Conservation (phyloP, 1,140 invertebrate genomes). For the Drosophila quadrilineata region DNA sequence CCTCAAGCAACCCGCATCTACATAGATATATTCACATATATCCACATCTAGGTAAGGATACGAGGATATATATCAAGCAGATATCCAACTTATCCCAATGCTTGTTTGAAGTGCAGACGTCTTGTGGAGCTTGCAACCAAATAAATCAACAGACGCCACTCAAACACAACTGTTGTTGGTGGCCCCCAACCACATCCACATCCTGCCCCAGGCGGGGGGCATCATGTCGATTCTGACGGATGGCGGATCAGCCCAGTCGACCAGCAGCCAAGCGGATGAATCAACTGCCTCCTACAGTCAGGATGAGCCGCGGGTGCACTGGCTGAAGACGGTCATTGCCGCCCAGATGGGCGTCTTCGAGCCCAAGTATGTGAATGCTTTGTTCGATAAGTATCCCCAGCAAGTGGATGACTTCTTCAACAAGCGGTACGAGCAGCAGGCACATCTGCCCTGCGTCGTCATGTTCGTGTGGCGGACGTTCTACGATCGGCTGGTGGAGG, state of each 20-base stretch:
- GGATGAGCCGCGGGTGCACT: slow-evolving; percentile 61
- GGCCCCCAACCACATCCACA: background rate
- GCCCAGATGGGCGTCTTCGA: slow-evolving; percentile 74
- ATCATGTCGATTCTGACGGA: slow-evolving; percentile 9
- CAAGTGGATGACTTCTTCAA: slow-evolving; percentile 76
- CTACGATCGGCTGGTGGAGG: slow-evolving; percentile 82
- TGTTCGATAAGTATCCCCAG: slow-evolving; percentile 48
- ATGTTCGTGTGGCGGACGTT: slow-evolving; percentile 84
- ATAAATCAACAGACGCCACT: slow-evolving; percentile 1
- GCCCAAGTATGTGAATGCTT: slow-evolving; percentile 57
- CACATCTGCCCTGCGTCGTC: slow-evolving; percentile 81
- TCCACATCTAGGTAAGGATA: slow-evolving; percentile 16
- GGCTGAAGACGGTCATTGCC: slow-evolving; percentile 69
- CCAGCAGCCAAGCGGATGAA: background rate
- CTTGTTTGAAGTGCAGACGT: slow-evolving; percentile 21
- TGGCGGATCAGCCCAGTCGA: background rate
- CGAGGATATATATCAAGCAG: background rate
- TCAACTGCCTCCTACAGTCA: slow-evolving; percentile 11
- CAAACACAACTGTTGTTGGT: background rate
- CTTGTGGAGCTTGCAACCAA: slow-evolving; percentile 14
- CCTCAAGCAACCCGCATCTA: no score
- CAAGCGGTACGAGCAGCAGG: slow-evolving; percentile 73
- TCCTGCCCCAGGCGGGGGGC: no score
- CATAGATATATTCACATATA: slow-evolving; percentile 12
- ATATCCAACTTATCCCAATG: slow-evolving; percentile 3